Evolutionary conservation across 2,888 invertebrate genomes (phyloP).

Genomic region (Leptinotarsa peninsularis): DNA sequence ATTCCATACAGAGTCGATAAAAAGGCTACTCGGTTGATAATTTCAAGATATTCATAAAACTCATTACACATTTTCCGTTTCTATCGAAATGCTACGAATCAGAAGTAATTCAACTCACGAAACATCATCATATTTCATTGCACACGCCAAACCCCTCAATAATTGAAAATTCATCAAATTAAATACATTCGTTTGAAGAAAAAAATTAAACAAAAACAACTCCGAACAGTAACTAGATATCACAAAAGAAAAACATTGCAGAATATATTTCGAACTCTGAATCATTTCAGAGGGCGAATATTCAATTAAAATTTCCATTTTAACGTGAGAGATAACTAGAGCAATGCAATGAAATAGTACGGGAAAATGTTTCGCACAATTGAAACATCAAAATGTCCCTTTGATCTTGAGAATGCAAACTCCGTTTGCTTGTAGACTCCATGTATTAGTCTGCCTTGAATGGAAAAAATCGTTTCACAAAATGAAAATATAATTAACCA

Average conservation of each 20-base stretch:
- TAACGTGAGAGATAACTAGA: too few relatives aligned
- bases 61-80: neutral
- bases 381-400: too few relatives aligned
- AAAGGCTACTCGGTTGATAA: too few relatives aligned
- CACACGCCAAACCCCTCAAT: neutral
- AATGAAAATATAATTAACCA: too few relatives aligned
- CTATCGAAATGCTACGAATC: neutral
- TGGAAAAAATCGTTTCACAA: too few relatives aligned
- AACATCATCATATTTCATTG: slow-evolving; percentile 2
- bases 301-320: neutral
- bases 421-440: too few relatives aligned
- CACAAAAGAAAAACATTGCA: neutral
- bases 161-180: neutral
- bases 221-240: neutral
- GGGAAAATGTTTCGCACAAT: too few relatives aligned
- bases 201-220: neutral
- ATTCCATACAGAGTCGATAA: too few relatives aligned
- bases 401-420: too few relatives aligned
- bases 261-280: slow-evolving; percentile 7
- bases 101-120: neutral
- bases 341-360: too few relatives aligned
- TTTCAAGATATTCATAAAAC: too few relatives aligned
- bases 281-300: slow-evolving; percentile 5
- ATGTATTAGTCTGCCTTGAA: too few relatives aligned
- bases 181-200: neutral